These are phyloP conservation scores for Seira sanloemensis DNA, from an alignment of 2,888 invertebrate species.

Conservation along the genomic window DNA sequence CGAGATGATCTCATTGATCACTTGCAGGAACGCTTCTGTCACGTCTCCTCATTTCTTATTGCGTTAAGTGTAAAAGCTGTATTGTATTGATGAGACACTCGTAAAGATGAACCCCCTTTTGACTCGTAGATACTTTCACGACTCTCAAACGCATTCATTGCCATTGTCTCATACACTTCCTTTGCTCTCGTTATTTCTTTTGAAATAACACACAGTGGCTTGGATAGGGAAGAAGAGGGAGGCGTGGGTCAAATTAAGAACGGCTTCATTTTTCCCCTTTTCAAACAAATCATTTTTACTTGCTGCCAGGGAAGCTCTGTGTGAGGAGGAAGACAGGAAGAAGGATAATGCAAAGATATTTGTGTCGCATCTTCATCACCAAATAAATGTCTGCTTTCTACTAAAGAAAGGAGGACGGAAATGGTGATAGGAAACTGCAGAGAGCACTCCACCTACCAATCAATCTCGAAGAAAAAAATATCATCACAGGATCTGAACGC, in stretches of 20 bases:
- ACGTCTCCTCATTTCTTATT: constrained; percentile 53
- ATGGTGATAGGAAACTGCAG: constrained; percentile 53
- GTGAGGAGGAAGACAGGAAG: no score
- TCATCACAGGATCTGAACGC: neutral
- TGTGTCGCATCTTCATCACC: neutral
- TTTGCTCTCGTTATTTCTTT: neutral
- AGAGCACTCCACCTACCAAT: constrained; percentile 60
- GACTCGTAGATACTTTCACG: neutral
- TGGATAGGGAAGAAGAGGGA: neutral
- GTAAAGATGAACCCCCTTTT: neutral
- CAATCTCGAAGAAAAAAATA: constrained; percentile 32
- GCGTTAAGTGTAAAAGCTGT: constrained; percentile 4
- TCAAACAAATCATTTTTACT: no score
- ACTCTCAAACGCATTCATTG: neutral
- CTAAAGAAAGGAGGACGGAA: constrained; percentile 50
- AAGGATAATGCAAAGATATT: no score
- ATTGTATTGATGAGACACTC: neutral
- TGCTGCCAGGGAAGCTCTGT: no score
- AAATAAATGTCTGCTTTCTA: neutral
- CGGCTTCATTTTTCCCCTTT: neutral
- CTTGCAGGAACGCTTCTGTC: constrained; percentile 53
- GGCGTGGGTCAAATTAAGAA: neutral
- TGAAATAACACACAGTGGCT: neutral
- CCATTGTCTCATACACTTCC: neutral
- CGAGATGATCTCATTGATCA: constrained; percentile 65